Base-by-base conservation (phyloP, 2,797 vertebrate genomes). In the Telmatherina bonti region DNA sequence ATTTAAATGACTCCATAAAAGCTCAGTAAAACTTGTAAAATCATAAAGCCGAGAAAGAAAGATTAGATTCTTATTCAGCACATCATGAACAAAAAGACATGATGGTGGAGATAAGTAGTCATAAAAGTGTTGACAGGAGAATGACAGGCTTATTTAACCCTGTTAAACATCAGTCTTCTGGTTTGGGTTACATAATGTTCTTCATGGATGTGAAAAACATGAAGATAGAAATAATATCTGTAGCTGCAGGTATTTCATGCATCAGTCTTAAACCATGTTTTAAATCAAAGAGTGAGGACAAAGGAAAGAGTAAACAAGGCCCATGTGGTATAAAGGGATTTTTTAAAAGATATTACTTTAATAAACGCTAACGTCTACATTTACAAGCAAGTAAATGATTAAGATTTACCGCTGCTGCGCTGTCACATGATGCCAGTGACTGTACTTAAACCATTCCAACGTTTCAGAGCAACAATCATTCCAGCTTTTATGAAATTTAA, bases 1-100 rank as follows among this genome's bases (percentile, higher is more conserved):
- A 8, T 61, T 57, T 56, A 70, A 80, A 75, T 26, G 31, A 79
- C 65, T 61, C 78, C 5, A 75, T 91, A 86, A 90, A 84, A 76
- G 49, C 35, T 41, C 20, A 53, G 1, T 9, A n/a, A 31, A 74
- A 55, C 70, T 53, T 66, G 61, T 82, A 72, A 88, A 82, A 78
- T 76, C 71, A 91, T 88, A 81, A 74, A 81, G 27, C 62, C 61
- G n/a, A 35, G 45, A 47, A 57, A 58, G 55, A 47, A 58, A 38
- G 36, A 13, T 53, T 35, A 7, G 27, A 16, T 47, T 62, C 22
- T 60, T 65, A 61, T 52, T 64, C 24, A 22, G 27, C 68, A 62
- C 67, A 36, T 53, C n/a, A 27, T 74, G 69, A 74, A 73, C 30
- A 33, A 36, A 61, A 60, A 43, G 57, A 43, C 1, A 49, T 35